Base-by-base conservation (phyloP, 1,140 invertebrate species). In the Ladona fulva region DNA sequence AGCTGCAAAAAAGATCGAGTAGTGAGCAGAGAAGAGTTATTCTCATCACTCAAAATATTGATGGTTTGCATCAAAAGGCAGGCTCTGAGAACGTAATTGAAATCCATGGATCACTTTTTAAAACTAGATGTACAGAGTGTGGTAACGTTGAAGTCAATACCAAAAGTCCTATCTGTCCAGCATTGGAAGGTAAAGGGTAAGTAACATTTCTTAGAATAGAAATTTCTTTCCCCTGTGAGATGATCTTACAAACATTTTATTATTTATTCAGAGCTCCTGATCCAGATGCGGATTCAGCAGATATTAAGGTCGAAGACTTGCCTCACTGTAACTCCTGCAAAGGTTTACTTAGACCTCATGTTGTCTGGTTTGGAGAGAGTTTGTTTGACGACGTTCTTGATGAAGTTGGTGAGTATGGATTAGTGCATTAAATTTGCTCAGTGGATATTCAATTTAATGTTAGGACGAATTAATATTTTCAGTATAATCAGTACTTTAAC, bases 11-110 rank as follows among this genome's bases (percentile, higher is more conserved):
- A 74, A 86, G 87, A 80, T 85, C 91, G 12, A 82, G 84, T 79
- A 82, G 85, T 25, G 85, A 91, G 81, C 89, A 89, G 1, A 89
- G 89, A 80, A 85, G 84, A 74, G 88, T 94, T 77, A 90, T 88
- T 42, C 86, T 96, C 0, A 90, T 98, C 44, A 98, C 96, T 0
- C 96, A 98, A 85, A 98, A 98, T 89, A 94, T 98, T 75, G 97
- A 98, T 87, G 92, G 92, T 74, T 85, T 98, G 16, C 96, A 98
- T 87, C 86, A 86, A 78, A 90, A 88, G 84, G 95, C 96, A 22
- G 96, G 96, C 1, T 92, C 93, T 22, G 86, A 90, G 80, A 90
- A 94, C 81, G 84, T 97, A 3, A 87, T 96, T 16, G 95, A 98
- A 84, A 87, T 98, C n/a, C 96, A 98, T 87, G 96, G 91, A 24